Base-by-base conservation (phyloP, 2,797 vertebrate species). In the Acipenser oxyrinchus region DNA sequence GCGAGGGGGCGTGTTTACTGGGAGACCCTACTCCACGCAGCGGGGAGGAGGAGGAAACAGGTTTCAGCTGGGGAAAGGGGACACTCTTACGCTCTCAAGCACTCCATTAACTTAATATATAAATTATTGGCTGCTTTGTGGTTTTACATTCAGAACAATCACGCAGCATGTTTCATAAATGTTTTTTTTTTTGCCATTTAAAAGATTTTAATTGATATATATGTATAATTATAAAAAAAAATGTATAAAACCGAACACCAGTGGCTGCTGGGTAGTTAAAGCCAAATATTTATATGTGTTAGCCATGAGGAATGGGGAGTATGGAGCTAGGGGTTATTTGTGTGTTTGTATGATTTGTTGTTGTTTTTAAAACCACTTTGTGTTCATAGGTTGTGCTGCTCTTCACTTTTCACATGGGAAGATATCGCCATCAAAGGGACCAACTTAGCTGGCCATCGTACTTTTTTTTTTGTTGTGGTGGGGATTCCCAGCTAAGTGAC, bases 211-310 rank as follows among this genome's bases (percentile, higher is more conserved):
- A 86, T 82, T 70, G 77, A 78, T 69, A 79, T 83, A 81, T 83
- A 83, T 88, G 84, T 87, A 87, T 86, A 87, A 82, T 85, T 85
- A 84, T 88, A 37, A 48, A 74, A 87, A 87, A 86, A 84, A 84
- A 76, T 89, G 89, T 89, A 90, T 83, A 89, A 89, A 87, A 82
- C 82, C 79, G 79, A 88, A 84, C 83, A 83, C 87, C 88, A 88
- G 88, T 81, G 69, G 78, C 66, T 75, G 83, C 85, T 90, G 87
- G 88, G 83, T 84, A 82, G 85, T 85, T 84, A 77, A 88, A 88
- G 83, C 86, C 75, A 80, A 83, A 84, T 89, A 87, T 90, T 89
- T 90, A 75, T 65, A 86, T 89, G 85, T 81, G 72, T 67, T 66
- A 68, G 69, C 77, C 73, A 76, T 68, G 70, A 79, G 74, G 76